Percentiles rank a stretch among this genome's conserved stretches.
Evolutionary conservation across 2,888 invertebrate species (phyloP).

Genomic region (Cheiracanthium punctorium): DNA sequence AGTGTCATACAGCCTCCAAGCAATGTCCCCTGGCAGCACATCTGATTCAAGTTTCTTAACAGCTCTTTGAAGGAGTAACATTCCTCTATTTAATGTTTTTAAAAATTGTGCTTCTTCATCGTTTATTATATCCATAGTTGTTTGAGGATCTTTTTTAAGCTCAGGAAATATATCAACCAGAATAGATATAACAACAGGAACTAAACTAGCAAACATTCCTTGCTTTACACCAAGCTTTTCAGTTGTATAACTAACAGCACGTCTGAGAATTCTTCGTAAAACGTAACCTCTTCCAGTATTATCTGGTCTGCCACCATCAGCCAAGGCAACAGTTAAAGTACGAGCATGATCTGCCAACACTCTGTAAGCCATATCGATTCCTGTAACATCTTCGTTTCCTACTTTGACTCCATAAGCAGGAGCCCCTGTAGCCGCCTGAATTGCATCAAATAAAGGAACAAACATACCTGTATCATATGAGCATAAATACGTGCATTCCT

Average conservation of each 20-base stretch:
- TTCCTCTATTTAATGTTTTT: slow-evolving; percentile 93
- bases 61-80: slow-evolving; percentile 91
- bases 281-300: slow-evolving; percentile 99
- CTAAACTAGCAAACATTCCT: slow-evolving; percentile 92
- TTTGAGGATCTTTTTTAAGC: slow-evolving; percentile 89
- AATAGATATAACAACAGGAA: slow-evolving; percentile 90
- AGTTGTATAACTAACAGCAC: slow-evolving; percentile 95
- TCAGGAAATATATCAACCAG: slow-evolving; percentile 83
- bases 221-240: slow-evolving; percentile 97
- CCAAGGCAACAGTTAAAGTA: slow-evolving; percentile 95
- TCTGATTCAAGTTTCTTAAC: slow-evolving; percentile 86
- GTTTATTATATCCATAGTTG: slow-evolving; percentile 94
- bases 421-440: no score
- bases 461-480: no score
- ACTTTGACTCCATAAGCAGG: no score
- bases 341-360: slow-evolving; percentile 98
- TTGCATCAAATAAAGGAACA: no score
- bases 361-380: slow-evolving; percentile 99
- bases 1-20: slow-evolving; percentile 98
- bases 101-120: slow-evolving; percentile 98
- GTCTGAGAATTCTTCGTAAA: slow-evolving; percentile 92
- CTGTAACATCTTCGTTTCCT: no score
- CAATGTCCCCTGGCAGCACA: slow-evolving; percentile 92
- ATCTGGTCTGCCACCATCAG: slow-evolving; percentile 98
- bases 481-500: slow-evolving; percentile 97